These are phyloP conservation scores for Aphelinus certus DNA, from an alignment of 1,140 invertebrate species.

Conservation along the genomic window DNA sequence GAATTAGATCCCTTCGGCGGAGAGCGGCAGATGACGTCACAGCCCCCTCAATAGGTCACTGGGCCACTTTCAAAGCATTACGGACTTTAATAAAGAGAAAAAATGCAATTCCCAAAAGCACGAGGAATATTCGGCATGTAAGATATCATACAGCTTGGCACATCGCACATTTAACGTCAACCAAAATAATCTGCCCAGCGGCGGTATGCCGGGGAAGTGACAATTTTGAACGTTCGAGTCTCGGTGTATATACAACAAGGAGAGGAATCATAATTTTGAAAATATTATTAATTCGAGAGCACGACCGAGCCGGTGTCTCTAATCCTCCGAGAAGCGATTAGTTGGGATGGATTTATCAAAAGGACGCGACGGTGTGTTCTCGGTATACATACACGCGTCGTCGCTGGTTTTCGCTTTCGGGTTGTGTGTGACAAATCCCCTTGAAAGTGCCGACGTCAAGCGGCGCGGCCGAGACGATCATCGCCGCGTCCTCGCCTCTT, in stretches of 20 bases:
- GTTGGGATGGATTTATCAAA: constrained; percentile 40
- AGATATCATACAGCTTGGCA: background rate
- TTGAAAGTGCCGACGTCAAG: constrained; percentile 44
- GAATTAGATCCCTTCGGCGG: constrained; percentile 51
- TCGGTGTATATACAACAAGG: background rate
- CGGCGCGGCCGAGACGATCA: constrained; percentile 7
- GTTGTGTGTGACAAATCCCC: constrained; percentile 50
- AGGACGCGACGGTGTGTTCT: constrained; percentile 36
- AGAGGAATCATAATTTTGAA: background rate
- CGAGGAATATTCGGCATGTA: background rate
- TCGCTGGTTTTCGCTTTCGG: constrained; percentile 35
- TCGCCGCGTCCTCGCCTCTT: background rate
- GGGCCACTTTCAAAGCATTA: constrained; percentile 47
- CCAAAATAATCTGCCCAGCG: background rate
- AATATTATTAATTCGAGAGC: constrained; percentile 1
- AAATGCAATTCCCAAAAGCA: no score
- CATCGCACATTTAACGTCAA: background rate
- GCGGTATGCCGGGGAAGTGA: no score
- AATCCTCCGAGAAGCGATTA: constrained; percentile 17
- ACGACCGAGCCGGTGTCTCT: background rate
- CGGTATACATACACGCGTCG: constrained; percentile 27
- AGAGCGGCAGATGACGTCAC: constrained; percentile 56
- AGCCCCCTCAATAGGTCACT: constrained; percentile 61
- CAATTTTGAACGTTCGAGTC: no score
- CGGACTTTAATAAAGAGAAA: no score